Evolutionary conservation across 1,140 invertebrate species (phyloP).

Genomic region (Meloidogyne exigua): DNA sequence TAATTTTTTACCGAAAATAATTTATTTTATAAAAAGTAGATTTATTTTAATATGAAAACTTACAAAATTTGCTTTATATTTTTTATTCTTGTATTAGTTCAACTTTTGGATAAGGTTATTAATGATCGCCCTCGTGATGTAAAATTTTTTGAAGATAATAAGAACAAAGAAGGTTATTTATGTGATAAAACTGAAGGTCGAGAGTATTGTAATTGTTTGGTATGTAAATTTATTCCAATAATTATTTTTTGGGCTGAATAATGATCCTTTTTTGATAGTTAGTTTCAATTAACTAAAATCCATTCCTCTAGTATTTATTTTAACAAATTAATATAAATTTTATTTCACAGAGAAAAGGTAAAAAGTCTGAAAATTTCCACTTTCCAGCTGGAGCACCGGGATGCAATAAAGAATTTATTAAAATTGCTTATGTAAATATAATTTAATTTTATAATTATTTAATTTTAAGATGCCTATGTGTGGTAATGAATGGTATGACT

Average conservation of each 20-base stretch:
- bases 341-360: neutral
- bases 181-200: neutral
- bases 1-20: neutral
- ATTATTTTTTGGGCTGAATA: too few species aligned
- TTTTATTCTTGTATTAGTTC: neutral
- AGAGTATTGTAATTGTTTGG: neutral
- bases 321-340: too few species aligned
- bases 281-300: too few species aligned
- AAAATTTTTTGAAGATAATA: neutral
- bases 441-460: neutral
- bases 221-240: neutral
- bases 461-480: neutral
- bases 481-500: neutral
- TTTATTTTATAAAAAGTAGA: neutral
- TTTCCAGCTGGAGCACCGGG: neutral
- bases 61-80: neutral
- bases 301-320: too few species aligned
- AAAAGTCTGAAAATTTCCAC: neutral
- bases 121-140: neutral
- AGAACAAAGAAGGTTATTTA: neutral
- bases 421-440: conserved; percentile 1
- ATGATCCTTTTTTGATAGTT: too few species aligned
- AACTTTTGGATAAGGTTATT: neutral
- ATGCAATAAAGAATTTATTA: neutral
- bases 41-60: neutral